Evolutionary conservation across 2,888 invertebrate genomes (phyloP).

Genomic region (Rhopalosiphum nymphaeae): DNA sequence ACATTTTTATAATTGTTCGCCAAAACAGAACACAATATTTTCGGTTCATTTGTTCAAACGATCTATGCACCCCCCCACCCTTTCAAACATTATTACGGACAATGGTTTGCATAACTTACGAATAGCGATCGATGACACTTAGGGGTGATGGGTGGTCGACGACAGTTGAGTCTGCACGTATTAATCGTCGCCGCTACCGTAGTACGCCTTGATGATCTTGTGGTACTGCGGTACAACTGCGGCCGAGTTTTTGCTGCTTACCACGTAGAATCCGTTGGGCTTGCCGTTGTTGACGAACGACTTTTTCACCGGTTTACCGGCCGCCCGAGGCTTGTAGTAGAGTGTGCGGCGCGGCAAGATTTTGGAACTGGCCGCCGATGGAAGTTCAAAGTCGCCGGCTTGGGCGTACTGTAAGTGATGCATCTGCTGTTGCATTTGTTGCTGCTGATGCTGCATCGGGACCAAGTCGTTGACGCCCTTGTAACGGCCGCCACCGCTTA

Average conservation of each 20-base stretch:
- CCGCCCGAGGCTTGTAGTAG: constrained; percentile 55
- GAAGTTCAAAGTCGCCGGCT: constrained; percentile 14
- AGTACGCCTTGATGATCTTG: constrained; percentile 60
- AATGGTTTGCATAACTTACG: neutral
- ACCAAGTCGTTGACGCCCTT: constrained; percentile 62
- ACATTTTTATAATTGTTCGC: no score
- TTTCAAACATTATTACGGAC: neutral
- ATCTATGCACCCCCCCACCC: neutral
- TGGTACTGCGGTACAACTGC: constrained; percentile 53
- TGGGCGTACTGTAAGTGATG: neutral
- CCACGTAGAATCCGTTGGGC: constrained; percentile 71
- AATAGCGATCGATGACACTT: neutral
- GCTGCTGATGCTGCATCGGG: neutral
- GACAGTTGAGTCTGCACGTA: neutral
- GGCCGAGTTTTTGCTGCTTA: constrained; percentile 66
- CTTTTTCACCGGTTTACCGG: constrained; percentile 67
- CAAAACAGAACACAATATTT: no score
- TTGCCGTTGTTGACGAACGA: constrained; percentile 69
- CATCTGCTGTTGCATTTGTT: neutral
- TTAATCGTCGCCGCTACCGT: constrained; percentile 54
- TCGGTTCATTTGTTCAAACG: no score
- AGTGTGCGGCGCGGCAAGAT: constrained; percentile 56
- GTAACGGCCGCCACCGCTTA: constrained; percentile 70
- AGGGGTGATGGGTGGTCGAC: neutral
- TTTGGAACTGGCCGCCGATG: constrained; percentile 12